Conservation (phyloP, 2,888 invertebrate genomes). For the Acheta domesticus region DNA sequence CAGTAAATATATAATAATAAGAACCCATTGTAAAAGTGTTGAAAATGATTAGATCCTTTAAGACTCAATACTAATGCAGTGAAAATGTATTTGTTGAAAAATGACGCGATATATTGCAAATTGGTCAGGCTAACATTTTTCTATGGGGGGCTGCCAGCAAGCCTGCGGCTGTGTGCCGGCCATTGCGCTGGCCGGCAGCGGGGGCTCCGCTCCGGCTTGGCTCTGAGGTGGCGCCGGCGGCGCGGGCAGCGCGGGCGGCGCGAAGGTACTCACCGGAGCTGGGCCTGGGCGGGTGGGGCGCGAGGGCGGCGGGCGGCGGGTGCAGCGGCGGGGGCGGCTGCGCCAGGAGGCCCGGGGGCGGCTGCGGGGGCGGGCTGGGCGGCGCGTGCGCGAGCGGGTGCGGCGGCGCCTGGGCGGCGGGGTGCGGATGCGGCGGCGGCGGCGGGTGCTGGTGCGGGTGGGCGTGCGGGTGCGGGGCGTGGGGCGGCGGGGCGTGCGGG, state of each 20-base stretch:
- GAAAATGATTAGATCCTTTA: too few relatives aligned
- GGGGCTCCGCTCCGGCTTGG: too few relatives aligned
- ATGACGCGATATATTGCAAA: too few relatives aligned
- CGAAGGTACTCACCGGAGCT: not conserved
- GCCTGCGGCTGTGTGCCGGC: too few relatives aligned
- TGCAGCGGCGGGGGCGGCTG: not conserved
- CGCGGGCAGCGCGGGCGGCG: not conserved
- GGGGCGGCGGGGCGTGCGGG: not conserved
- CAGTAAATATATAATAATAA: too few relatives aligned
- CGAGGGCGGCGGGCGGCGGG: not conserved
- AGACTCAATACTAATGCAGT: too few relatives aligned
- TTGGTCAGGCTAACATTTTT: too few relatives aligned
- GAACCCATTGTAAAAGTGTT: too few relatives aligned
- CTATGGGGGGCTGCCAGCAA: too few relatives aligned
- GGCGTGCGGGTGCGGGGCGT: not conserved
- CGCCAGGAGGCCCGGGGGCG: not conserved
- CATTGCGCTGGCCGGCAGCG: not conserved
- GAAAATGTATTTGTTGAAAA: too few relatives aligned
- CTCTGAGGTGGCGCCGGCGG: too few relatives aligned
- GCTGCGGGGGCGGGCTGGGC: not conserved
- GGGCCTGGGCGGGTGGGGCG: not conserved
- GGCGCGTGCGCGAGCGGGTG: not conserved
- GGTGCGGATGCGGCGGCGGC: not conserved
- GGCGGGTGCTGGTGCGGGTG: not conserved
- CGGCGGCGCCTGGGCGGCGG: not conserved